Evolutionary conservation across 2,113 vertebrate genomes (phyloP).

Genomic region (Marmota monax): DNA sequence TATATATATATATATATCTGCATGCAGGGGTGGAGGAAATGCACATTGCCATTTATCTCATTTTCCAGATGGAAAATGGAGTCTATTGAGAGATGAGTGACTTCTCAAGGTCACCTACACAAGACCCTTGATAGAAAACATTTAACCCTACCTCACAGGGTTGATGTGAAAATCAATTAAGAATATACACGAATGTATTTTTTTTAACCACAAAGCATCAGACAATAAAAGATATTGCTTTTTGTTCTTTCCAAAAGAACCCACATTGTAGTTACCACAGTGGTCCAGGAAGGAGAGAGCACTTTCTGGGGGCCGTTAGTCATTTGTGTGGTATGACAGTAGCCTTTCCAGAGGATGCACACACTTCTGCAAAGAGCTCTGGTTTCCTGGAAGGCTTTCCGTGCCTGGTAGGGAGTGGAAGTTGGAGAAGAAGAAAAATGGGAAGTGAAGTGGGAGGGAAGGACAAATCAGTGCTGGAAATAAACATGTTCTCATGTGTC

Average conservation of each 20-base stretch:
- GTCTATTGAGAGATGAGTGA: background rate
- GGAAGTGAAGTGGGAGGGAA: slow-evolving; percentile 18
- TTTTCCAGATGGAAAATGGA: slow-evolving; percentile 12
- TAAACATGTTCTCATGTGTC: background rate
- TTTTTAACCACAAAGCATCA: slow-evolving; percentile 59
- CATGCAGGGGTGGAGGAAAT: background rate
- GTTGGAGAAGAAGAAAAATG: slow-evolving; percentile 47
- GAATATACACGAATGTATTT: background rate
- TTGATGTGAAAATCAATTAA: slow-evolving; percentile 71
- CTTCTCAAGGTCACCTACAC: slow-evolving; percentile 26
- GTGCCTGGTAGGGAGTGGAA: background rate
- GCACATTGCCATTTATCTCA: background rate
- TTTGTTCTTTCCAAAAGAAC: slow-evolving; percentile 9
- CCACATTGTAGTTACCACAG: slow-evolving; percentile 54
- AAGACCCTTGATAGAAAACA: slow-evolving; percentile 54
- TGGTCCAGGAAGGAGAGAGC: slow-evolving; percentile 52
- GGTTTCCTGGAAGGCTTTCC: slow-evolving; percentile 69
- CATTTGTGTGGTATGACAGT: background rate
- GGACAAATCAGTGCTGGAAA: background rate
- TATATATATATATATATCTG: background rate
- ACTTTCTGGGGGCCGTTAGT: slow-evolving; percentile 63
- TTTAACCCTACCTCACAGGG: slow-evolving; percentile 30
- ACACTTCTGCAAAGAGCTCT: slow-evolving; percentile 18
- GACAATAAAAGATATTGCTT: slow-evolving; percentile 37
- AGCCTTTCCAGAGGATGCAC: slow-evolving; percentile 43